Base-by-base conservation (phyloP, 2,888 invertebrate species). In the Limnephilus lunatus region DNA sequence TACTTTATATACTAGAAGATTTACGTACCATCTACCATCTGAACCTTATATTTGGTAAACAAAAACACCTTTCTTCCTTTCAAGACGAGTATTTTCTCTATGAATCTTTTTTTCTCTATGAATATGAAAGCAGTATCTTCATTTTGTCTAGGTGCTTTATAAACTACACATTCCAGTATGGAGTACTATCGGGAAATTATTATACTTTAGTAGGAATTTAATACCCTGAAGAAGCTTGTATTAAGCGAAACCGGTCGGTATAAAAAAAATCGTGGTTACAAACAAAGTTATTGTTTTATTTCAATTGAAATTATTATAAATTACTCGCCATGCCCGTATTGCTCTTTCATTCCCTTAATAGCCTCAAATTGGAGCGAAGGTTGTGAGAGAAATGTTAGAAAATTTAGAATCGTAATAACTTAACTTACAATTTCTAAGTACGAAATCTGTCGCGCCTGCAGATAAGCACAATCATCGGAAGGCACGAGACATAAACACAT, bases 401-500 rank as follows among this genome's bases (percentile, higher is more conserved):
- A 68, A 68, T 7, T 68, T 68, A n/a, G 25, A 68, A n/a, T 68
- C 68, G 7, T 68, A 68, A 68, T 68, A 53, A 53, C 19, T 53
- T 53, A 19, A 11, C 39, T 9, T 44, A 9, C 15, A 48, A 48
- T 48, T 2, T 14, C 14, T 14, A 25, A 19, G 68, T 68, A 25
- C 0, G 7, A 25, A 53, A 68, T 25, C 7, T 31, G 35, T 14
- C 83, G n/a, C n/a, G 85, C 39, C 85, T 85, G 19, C 68, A 48
- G 14, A 44, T 3, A 48, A 48, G 86, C n/a, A 30, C 86, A 86
- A 86, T 86, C 44, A 86, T 86, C 48, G 14, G 48, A 86, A 14
- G 44, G 44, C 86, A 44, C n/a, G n/a, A 44, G 48, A 86, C 30
- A 48, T 86, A 86, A 86, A 86, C 86, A 86, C 86, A 44, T 86